phyloP scores from a whole-genome alignment of 2,888 invertebrate species.

The Drosophila anceps region DNA sequence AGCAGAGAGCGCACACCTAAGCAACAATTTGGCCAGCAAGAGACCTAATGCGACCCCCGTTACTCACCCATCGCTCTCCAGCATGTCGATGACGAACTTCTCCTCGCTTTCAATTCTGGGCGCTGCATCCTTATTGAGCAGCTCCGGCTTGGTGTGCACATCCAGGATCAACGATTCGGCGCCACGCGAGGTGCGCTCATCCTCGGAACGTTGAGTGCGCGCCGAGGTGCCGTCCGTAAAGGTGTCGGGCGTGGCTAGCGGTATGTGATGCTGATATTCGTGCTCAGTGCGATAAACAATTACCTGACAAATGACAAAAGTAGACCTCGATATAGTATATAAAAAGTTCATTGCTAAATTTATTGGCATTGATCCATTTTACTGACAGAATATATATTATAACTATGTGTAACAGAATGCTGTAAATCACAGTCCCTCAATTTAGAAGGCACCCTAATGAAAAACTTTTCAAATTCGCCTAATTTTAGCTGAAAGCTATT shows the following conservation, averaged over 20 bases:
- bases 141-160: conserved; percentile 46
- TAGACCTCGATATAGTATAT: background rate
- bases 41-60: conserved; percentile 36
- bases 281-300: conserved; percentile 89
- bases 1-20: conserved; percentile 60
- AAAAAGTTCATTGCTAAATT: background rate
- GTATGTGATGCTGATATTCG: conserved; percentile 87
- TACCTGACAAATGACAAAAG: conserved; percentile 84
- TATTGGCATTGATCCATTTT: conserved; percentile 7
- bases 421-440: background rate
- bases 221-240: conserved; percentile 87
- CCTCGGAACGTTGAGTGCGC: conserved; percentile 88
- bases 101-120: conserved; percentile 57
- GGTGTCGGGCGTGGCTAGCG: conserved; percentile 86
- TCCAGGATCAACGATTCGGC: conserved; percentile 89
- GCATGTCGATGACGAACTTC: conserved; percentile 84
- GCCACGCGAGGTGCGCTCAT: conserved; percentile 90
- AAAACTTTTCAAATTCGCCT: background rate
- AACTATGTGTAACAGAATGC: background rate
- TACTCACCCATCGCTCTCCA: conserved; percentile 85
- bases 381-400: background rate
- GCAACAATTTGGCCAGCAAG: conserved; percentile 38
- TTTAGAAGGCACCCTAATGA: background rate
- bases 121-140: conserved; percentile 63
- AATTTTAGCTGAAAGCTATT: background rate